A percentile compares a stretch with the other conserved stretches of the same genome.
These are phyloP conservation scores for Sciurus carolinensis DNA, from an alignment of 2,797 vertebrate genomes.

Conservation along the genomic window DNA sequence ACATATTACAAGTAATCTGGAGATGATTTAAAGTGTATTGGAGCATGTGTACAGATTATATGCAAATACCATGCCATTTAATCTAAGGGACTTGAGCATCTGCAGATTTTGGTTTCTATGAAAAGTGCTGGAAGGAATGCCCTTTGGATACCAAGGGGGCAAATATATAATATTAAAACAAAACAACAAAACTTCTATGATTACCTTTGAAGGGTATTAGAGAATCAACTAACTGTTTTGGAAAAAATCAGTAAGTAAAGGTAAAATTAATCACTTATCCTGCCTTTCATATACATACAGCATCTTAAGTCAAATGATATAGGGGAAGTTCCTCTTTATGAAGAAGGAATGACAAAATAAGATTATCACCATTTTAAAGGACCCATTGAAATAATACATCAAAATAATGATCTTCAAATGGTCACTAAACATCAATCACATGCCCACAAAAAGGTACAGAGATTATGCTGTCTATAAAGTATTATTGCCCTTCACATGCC, in stretches of 20 bases:
- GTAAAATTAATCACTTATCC: neutral
- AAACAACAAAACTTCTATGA: neutral
- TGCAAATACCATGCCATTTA: neutral
- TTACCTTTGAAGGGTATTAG: neutral
- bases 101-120: neutral
- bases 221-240: neutral
- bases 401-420: neutral
- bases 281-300: neutral
- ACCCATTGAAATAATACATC: neutral
- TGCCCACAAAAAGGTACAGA: neutral
- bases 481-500: neutral
- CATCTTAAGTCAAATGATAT: neutral
- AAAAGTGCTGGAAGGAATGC: neutral
- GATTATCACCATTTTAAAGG: neutral
- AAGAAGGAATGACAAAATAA: neutral
- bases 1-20: neutral
- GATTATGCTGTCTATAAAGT: too few relatives aligned
- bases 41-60: neutral
- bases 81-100: neutral
- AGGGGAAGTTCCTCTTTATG: neutral
- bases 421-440: neutral
- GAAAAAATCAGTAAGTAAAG: conserved; percentile 34
- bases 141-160: neutral
- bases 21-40: neutral
- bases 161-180: neutral